A percentile compares a stretch with the other conserved stretches of the same genome.
phyloP scores from a whole-genome alignment of 1,140 invertebrate species.

The Drosophila watanabei region DNA sequence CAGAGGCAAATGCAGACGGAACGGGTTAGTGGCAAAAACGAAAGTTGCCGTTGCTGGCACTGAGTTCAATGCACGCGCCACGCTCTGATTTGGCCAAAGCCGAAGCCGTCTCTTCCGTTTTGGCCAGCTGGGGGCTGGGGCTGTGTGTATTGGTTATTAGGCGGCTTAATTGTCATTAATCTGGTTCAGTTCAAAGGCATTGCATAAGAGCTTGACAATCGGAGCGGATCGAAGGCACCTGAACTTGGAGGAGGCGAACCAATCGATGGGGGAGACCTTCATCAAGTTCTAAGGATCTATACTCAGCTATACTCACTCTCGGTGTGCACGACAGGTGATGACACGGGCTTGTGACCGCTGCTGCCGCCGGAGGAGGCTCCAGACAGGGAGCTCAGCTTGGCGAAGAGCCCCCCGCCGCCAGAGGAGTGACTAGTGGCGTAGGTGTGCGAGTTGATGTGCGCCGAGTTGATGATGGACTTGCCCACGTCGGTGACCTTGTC shows the following conservation, averaged over 20 bases:
- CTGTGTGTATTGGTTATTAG: slow-evolving; percentile 49
- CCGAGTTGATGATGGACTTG: slow-evolving; percentile 90
- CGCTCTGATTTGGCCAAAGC: slow-evolving; percentile 40
- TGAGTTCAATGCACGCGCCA: slow-evolving; percentile 62
- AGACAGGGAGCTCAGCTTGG: slow-evolving; percentile 77
- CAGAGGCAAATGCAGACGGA: slow-evolving; percentile 42
- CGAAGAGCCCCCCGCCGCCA: slow-evolving; percentile 73
- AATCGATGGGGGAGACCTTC: too few species aligned
- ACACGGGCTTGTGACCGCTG: slow-evolving; percentile 58
- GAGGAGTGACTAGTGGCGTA: slow-evolving; percentile 62
- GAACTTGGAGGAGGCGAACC: slow-evolving; percentile 25
- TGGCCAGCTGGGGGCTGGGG: slow-evolving; percentile 30
- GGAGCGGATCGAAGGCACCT: neutral
- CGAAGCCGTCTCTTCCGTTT: slow-evolving; percentile 72
- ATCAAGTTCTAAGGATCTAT: slow-evolving; percentile 30
- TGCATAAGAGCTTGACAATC: slow-evolving; percentile 48
- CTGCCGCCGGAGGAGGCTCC: slow-evolving; percentile 83
- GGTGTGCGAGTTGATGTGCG: slow-evolving; percentile 87
- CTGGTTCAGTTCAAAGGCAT: slow-evolving; percentile 42
- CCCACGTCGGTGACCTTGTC: slow-evolving; percentile 92
- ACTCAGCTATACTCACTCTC: slow-evolving; percentile 73
- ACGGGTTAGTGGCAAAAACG: slow-evolving; percentile 70
- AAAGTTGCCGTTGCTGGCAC: slow-evolving; percentile 65
- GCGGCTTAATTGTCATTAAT: slow-evolving; percentile 68
- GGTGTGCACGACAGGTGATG: slow-evolving; percentile 69